These are phyloP conservation scores for Lymantria monacha DNA, from an alignment of 2,888 invertebrate genomes.

Conservation along the genomic window DNA sequence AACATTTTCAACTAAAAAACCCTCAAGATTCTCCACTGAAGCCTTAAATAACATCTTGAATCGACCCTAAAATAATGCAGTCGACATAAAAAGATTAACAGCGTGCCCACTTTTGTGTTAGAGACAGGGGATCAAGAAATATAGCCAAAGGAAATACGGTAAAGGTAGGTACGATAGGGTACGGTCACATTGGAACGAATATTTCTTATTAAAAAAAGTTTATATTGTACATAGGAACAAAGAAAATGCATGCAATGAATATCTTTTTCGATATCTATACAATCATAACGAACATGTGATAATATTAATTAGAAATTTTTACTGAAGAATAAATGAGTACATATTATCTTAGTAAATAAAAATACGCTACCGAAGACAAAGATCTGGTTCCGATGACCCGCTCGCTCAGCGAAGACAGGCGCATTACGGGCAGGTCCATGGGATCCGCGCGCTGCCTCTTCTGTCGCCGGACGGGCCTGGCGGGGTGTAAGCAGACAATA, in stretches of 20 bases:
- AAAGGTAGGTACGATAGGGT: slow-evolving; percentile 35
- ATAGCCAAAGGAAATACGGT: slow-evolving; percentile 47
- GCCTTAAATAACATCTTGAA: slow-evolving; percentile 43
- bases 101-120: slow-evolving; percentile 55
- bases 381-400: too few species aligned
- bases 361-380: too few species aligned
- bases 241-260: slow-evolving; percentile 1
- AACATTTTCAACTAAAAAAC: slow-evolving; percentile 23
- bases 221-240: slow-evolving; percentile 3
- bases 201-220: slow-evolving; percentile 12
- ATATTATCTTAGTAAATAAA: too few species aligned
- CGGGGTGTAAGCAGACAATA: too few species aligned
- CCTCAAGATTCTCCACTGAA: slow-evolving; percentile 25
- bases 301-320: too few species aligned
- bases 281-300: too few species aligned
- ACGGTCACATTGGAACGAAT: slow-evolving; percentile 19
- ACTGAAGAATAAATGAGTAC: too few species aligned
- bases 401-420: too few species aligned
- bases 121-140: slow-evolving; percentile 60
- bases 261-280: neutral
- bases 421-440: too few species aligned
- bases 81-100: slow-evolving; percentile 69
- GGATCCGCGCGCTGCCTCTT: too few species aligned
- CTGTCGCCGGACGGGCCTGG: too few species aligned
- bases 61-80: slow-evolving; percentile 60